Evolutionary conservation across 2,113 vertebrate genomes (phyloP).

Genomic region (Gymnarchus niloticus): DNA sequence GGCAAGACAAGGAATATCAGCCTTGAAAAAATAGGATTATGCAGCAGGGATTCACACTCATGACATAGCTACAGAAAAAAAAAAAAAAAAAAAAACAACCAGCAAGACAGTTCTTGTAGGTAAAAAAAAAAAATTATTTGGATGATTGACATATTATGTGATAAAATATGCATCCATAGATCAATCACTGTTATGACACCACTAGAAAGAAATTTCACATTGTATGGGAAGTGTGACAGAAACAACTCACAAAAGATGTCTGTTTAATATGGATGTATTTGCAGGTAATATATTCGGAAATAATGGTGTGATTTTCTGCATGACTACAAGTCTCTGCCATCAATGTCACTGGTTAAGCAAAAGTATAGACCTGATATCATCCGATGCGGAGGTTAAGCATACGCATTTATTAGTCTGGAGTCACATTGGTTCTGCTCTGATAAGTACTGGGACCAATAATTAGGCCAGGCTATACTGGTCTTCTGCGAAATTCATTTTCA

Average conservation of each 20-base stretch:
- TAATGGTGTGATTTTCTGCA: slow-evolving; percentile 40
- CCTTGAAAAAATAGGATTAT: neutral
- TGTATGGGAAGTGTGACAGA: neutral
- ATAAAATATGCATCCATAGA: slow-evolving; percentile 3
- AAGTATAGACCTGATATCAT: slow-evolving; percentile 29
- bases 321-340: slow-evolving; percentile 30
- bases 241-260: slow-evolving; percentile 2
- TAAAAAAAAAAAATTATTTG: slow-evolving; percentile 6
- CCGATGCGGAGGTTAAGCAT: slow-evolving; percentile 40
- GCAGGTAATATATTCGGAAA: slow-evolving; percentile 33
- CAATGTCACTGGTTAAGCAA: slow-evolving; percentile 25
- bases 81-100: neutral
- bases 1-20: neutral
- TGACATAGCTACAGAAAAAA: neutral
- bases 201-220: slow-evolving; percentile 8
- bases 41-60: neutral
- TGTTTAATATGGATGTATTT: slow-evolving; percentile 29
- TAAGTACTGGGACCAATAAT: slow-evolving; percentile 31
- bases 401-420: slow-evolving; percentile 42
- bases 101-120: neutral
- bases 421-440: slow-evolving; percentile 32
- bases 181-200: neutral
- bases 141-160: slow-evolving; percentile 11
- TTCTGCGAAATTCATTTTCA: slow-evolving; percentile 41
- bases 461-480: slow-evolving; percentile 32